Conservation (phyloP, 2,113 vertebrate genomes). For the Hystrix cristata region DNA sequence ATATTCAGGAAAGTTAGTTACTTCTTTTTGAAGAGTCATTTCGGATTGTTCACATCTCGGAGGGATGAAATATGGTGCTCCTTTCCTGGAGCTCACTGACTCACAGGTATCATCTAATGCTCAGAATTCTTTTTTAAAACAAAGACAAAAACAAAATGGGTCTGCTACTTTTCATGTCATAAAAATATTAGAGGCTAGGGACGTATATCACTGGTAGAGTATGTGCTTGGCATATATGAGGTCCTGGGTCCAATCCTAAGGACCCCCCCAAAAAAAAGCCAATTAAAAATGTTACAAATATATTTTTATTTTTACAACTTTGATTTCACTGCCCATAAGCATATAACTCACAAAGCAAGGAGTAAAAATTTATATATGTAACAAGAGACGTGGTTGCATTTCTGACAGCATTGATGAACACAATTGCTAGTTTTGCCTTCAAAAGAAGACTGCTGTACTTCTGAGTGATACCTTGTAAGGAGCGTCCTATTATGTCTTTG, state of each 20-base stretch:
- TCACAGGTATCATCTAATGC: conserved; percentile 31
- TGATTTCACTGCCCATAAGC: neutral
- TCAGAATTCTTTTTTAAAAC: neutral
- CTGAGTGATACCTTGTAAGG: conserved; percentile 27
- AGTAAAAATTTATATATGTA: neutral
- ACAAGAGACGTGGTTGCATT: neutral
- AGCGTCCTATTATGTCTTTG: neutral
- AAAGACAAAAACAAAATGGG: neutral
- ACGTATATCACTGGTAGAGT: neutral
- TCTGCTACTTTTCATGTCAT: neutral
- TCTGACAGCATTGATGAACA: neutral
- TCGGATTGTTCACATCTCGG: conserved; percentile 28
- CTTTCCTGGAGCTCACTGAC: neutral
- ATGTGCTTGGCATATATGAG: neutral
- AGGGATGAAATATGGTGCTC: conserved; percentile 20
- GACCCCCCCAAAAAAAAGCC: neutral
- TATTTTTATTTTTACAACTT: conserved; percentile 33
- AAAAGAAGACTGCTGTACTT: neutral
- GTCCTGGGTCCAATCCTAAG: neutral
- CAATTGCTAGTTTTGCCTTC: neutral
- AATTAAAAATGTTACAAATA: neutral
- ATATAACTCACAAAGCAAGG: conserved; percentile 20
- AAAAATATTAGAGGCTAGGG: neutral
- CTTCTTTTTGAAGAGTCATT: conserved; percentile 49
- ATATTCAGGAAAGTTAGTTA: conserved; percentile 26